phyloP scores from a whole-genome alignment of 2,113 vertebrate species.

The Enhydra lutris region DNA sequence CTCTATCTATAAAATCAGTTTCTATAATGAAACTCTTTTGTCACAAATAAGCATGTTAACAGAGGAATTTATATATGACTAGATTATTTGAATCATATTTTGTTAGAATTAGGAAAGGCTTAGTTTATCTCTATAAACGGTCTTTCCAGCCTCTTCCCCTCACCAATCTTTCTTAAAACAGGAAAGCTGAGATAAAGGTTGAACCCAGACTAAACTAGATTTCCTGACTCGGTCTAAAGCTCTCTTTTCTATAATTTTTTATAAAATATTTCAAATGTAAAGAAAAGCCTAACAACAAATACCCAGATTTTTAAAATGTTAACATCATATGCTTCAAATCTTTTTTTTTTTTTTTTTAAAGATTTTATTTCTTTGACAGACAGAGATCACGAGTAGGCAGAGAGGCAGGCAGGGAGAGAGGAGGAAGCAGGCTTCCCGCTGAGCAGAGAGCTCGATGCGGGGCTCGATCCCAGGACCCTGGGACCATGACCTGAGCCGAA shows the following conservation, averaged over 20 bases:
- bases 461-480: too few species aligned
- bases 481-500: too few species aligned
- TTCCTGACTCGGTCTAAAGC: neutral
- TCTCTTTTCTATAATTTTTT: neutral
- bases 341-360: slow-evolving; percentile 19
- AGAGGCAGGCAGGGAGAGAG: too few species aligned
- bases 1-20: neutral
- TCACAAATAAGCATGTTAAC: neutral
- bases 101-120: neutral
- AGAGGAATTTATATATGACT: neutral
- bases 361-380: too few species aligned
- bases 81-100: neutral
- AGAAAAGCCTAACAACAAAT: neutral
- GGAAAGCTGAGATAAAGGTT: neutral
- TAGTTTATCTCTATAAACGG: neutral
- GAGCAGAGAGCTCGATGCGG: too few species aligned
- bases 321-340: neutral
- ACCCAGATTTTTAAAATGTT: neutral
- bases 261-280: neutral
- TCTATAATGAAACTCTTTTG: neutral
- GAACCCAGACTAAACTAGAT: neutral
- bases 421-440: too few species aligned
- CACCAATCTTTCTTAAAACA: neutral
- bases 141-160: neutral
- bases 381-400: too few species aligned